phyloP scores from a whole-genome alignment of 92 coral and sea anemone species.

The Parazoanthus swiftii region DNA sequence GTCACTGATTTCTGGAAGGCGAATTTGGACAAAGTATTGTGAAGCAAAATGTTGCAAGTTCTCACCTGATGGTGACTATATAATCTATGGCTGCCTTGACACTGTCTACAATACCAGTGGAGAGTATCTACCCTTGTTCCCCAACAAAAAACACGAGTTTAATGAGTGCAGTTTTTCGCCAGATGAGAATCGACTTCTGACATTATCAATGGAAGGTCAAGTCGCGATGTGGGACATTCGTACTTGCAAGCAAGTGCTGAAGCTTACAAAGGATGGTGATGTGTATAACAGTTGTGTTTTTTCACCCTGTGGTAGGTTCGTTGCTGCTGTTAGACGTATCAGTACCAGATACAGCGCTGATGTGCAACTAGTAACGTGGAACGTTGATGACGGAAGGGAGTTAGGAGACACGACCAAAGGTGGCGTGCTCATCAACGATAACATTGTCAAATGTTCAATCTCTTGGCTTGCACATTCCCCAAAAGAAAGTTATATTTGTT shows the following conservation, averaged over 20 bases:
- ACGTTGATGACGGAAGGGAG: not conserved
- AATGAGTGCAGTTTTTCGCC: slow-evolving; percentile 5
- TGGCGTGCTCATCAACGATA: not conserved
- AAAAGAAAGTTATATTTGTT: not conserved
- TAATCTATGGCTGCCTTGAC: slow-evolving; percentile 2
- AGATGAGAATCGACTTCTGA: not conserved
- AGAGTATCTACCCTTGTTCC: not conserved
- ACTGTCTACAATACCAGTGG: not conserved
- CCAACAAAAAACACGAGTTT: slow-evolving; percentile 1
- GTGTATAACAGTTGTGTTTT: not conserved
- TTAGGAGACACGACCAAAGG: not conserved
- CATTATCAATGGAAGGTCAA: not conserved
- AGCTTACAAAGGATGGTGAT: not conserved
- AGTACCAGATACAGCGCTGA: not conserved
- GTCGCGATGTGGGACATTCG: not conserved
- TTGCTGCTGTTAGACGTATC: not conserved
- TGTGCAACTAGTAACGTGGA: not conserved
- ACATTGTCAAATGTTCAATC: not conserved
- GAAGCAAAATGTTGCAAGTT: not conserved
- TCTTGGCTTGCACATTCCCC: slow-evolving; percentile 12
- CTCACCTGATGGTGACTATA: not conserved
- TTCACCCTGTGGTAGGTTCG: not conserved
- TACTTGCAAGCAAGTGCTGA: not conserved
- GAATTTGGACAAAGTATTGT: slow-evolving; percentile 5
- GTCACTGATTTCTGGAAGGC: slow-evolving; percentile 55